Percentiles rank a stretch among this genome's conserved stretches.
phyloP scores from a whole-genome alignment of 92 coral and sea anemone genomes.

The Galaxea fascicularis region DNA sequence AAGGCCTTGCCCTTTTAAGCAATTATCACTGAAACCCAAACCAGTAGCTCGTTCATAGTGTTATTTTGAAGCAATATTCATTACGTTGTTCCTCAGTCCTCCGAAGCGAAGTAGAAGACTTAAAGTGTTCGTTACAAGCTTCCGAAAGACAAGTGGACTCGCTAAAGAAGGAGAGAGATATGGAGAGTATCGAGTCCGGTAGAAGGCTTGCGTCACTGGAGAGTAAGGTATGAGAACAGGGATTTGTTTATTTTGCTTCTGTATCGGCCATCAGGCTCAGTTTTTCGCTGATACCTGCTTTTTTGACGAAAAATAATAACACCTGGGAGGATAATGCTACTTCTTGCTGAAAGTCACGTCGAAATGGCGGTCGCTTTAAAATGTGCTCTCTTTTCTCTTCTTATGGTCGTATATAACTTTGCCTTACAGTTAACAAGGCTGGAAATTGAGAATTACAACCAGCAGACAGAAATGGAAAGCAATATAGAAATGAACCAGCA shows the following conservation, averaged over 20 bases:
- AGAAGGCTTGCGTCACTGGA: conserved; percentile 86
- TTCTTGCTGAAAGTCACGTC: background rate
- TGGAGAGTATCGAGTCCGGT: conserved; percentile 90
- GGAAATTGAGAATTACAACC: conserved; percentile 94
- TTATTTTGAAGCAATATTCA: no score
- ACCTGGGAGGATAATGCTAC: background rate
- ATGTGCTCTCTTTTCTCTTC: background rate
- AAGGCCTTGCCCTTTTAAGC: no score
- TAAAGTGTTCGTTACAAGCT: conserved; percentile 84
- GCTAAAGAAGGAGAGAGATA: conserved; percentile 86
- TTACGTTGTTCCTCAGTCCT: conserved; percentile 65
- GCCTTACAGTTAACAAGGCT: conserved; percentile 80
- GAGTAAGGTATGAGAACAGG: conserved; percentile 78
- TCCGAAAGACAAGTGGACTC: conserved; percentile 91
- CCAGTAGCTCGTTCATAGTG: no score
- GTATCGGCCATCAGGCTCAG: background rate
- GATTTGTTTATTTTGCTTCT: background rate
- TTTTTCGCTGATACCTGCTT: no score
- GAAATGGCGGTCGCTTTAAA: background rate
- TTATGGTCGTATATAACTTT: background rate
- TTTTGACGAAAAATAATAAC: no score
- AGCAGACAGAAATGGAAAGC: conserved; percentile 88
- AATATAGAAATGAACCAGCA: conserved; percentile 88
- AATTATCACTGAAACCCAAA: no score
- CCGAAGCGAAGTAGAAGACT: conserved; percentile 90